A percentile compares a stretch with the other conserved stretches of the same genome.
Evolutionary conservation across 2,797 vertebrate genomes (phyloP).

Genomic region (Luscinia megarhynchos): DNA sequence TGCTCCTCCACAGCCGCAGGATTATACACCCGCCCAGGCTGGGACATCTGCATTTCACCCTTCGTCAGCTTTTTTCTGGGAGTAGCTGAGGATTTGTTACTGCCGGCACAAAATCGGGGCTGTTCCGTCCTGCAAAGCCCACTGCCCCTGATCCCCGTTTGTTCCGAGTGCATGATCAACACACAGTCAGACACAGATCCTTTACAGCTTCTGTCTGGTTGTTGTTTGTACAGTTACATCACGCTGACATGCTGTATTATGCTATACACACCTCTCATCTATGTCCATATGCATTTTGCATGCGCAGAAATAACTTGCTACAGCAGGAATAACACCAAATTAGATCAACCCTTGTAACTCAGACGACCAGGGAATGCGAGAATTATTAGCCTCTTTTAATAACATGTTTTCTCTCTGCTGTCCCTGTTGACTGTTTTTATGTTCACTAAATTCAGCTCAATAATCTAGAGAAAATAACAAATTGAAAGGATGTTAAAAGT

Average conservation of each 20-base stretch:
- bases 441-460: background rate
- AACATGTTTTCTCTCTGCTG: background rate
- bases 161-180: rapidly evolving
- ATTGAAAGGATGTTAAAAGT: background rate
- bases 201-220: background rate
- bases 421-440: background rate
- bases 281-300: rapidly evolving
- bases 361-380: background rate
- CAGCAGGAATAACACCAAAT: background rate
- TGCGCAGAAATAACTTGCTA: background rate
- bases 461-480: background rate
- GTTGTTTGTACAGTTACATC: background rate
- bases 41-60: too few relatives aligned
- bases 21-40: rapidly evolving
- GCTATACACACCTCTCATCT: background rate
- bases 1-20: rapidly evolving
- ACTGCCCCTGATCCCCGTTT: rapidly evolving
- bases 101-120: background rate
- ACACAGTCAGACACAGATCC: rapidly evolving
- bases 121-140: background rate
- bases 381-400: background rate
- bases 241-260: rapidly evolving
- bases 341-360: background rate
- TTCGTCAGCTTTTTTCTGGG: background rate
- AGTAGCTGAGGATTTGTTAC: too few relatives aligned